Percentiles rank a stretch among this genome's conserved stretches.
phyloP scores from a whole-genome alignment of 2,888 invertebrate genomes.

The Magallana nippona region DNA sequence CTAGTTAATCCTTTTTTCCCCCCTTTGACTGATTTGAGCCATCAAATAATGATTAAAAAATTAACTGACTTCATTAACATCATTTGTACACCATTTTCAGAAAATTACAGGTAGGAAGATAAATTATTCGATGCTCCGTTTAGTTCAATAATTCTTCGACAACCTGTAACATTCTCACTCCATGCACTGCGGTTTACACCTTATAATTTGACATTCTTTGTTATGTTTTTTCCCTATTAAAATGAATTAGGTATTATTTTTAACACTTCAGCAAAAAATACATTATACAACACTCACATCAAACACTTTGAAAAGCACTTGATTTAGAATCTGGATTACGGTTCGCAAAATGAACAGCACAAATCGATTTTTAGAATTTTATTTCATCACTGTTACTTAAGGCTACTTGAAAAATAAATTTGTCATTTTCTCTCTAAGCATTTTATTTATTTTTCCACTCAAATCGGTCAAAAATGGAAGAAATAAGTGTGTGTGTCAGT shows the following conservation, averaged over 20 bases:
- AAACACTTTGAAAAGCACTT: neutral
- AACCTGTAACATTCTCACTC: slow-evolving; percentile 15
- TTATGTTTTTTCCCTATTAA: neutral
- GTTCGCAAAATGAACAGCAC: no score
- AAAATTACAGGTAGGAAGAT: slow-evolving; percentile 27
- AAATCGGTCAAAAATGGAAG: no score
- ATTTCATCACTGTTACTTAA: no score
- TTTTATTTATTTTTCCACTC: no score
- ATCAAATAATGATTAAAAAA: neutral
- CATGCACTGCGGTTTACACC: neutral
- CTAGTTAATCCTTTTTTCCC: neutral
- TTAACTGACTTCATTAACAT: slow-evolving; percentile 24
- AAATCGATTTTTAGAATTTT: no score
- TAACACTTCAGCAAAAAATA: neutral
- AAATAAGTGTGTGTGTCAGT: no score
- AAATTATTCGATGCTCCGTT: slow-evolving; percentile 1
- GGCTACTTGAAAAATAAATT: no score
- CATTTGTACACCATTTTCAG: slow-evolving; percentile 19
- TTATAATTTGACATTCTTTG: neutral
- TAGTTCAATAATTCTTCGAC: neutral
- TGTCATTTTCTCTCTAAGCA: no score
- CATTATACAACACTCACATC: neutral
- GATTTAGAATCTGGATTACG: neutral
- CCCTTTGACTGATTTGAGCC: neutral
- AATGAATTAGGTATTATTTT: slow-evolving; percentile 25